These are phyloP conservation scores for Euura lappo DNA, from an alignment of 1,140 invertebrate genomes.

Conservation along the genomic window DNA sequence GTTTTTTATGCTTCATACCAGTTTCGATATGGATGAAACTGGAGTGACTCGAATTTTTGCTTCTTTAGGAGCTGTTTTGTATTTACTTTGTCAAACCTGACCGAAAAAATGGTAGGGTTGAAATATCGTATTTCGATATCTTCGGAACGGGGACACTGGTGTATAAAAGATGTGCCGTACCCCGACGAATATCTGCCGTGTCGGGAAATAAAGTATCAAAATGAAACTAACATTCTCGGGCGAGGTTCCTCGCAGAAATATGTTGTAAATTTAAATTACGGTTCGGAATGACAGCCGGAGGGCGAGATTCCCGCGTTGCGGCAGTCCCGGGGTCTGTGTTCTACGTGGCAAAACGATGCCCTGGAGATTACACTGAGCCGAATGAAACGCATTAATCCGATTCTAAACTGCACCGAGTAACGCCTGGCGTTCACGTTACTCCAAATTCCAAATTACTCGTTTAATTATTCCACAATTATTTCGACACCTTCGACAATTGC, in stretches of 20 bases:
- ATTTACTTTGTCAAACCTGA: too few species aligned
- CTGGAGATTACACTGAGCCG: background rate
- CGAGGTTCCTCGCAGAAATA: background rate
- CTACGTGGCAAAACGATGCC: background rate
- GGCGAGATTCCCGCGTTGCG: background rate
- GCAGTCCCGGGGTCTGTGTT: background rate
- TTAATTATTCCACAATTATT: background rate
- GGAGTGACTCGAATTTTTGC: too few species aligned
- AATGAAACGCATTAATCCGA: slow-evolving; percentile 7
- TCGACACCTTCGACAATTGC: background rate
- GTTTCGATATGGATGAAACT: too few species aligned
- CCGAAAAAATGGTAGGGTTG: too few species aligned
- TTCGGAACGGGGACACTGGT: too few species aligned
- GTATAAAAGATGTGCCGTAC: background rate
- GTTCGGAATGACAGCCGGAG: background rate
- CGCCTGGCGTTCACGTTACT: background rate
- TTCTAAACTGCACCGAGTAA: background rate
- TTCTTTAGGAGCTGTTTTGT: too few species aligned
- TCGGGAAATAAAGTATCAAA: background rate
- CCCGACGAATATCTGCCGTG: background rate
- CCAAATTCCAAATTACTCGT: background rate
- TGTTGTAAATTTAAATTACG: slow-evolving; percentile 6
- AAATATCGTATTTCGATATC: too few species aligned
- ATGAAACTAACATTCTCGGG: slow-evolving; percentile 2
- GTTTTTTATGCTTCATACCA: too few species aligned